Evolutionary conservation across 2,797 vertebrate genomes (phyloP).

Genomic region (Silurus aristotelis): DNA sequence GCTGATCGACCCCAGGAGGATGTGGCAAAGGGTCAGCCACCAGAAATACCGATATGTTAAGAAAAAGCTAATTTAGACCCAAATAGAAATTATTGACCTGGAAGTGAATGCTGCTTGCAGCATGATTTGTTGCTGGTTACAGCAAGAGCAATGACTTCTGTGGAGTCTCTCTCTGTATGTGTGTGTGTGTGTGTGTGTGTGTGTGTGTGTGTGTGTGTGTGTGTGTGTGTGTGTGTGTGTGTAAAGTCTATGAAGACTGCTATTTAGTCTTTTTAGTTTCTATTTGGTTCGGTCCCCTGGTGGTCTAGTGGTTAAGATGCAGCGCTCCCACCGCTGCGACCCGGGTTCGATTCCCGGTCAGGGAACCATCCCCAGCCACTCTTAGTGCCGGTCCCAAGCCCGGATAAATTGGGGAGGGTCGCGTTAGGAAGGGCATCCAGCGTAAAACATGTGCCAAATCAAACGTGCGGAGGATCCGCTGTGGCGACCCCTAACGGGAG

Average conservation of each 20-base stretch:
- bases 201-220: conserved; percentile 37
- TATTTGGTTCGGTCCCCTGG: conserved; percentile 15
- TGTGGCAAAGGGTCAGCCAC: conserved; percentile 52
- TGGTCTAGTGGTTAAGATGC: too few species aligned
- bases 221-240: conserved; percentile 39
- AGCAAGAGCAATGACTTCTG: conserved; percentile 58
- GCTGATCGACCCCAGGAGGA: conserved; percentile 61
- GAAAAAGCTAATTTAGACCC: conserved; percentile 63
- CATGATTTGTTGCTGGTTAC: conserved; percentile 63
- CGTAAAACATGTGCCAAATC: too few species aligned
- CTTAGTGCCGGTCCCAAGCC: too few species aligned
- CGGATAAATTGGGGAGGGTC: too few species aligned
- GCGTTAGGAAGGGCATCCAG: too few species aligned
- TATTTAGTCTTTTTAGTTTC: conserved; percentile 7
- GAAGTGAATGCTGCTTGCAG: conserved; percentile 58
- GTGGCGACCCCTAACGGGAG: too few species aligned
- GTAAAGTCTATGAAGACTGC: neutral
- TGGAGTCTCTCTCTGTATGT: neutral
- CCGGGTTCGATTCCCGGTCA: too few species aligned
- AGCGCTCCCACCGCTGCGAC: too few species aligned
- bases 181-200: conserved; percentile 34
- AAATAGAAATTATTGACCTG: conserved; percentile 65
- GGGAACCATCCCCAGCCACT: too few species aligned
- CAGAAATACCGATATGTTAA: conserved; percentile 63
- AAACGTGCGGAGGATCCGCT: too few species aligned